These are phyloP conservation scores for Anomalospiza imberbis DNA, from an alignment of 2,797 vertebrate genomes.

Conservation along the genomic window DNA sequence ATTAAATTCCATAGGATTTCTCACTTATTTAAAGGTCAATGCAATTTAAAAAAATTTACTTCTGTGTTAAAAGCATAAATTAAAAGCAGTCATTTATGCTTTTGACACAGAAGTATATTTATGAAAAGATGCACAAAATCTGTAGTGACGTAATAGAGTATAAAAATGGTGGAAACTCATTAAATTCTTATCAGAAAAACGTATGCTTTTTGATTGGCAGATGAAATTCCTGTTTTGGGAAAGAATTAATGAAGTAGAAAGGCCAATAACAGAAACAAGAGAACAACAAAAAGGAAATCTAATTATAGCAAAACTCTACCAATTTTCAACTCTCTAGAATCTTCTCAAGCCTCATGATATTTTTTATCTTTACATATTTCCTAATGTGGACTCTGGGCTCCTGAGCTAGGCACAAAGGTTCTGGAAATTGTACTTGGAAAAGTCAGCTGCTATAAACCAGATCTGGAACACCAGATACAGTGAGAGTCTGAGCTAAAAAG, in stretches of 20 bases:
- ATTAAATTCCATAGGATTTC: neutral
- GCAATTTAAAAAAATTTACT: neutral
- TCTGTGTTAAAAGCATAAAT: neutral
- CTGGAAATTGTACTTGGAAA: neutral
- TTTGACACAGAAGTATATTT: neutral
- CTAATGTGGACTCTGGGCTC: neutral
- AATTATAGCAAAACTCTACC: neutral
- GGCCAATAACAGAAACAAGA: neutral
- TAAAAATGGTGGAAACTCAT: neutral
- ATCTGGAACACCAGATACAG: neutral
- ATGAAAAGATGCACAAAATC: neutral
- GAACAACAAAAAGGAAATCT: neutral
- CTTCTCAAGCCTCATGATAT: neutral
- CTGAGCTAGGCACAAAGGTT: neutral
- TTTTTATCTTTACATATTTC: neutral
- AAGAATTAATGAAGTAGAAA: neutral
- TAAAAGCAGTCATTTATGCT: neutral
- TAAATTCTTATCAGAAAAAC: neutral
- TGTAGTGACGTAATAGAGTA: rapidly evolving
- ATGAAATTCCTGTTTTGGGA: neutral
- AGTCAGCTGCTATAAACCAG: neutral
- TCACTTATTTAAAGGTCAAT: neutral
- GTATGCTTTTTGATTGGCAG: neutral
- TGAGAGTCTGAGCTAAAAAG: neutral
- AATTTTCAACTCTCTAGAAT: neutral